Conservation (phyloP, 2,113 vertebrate species). For the Hippolais icterina region DNA sequence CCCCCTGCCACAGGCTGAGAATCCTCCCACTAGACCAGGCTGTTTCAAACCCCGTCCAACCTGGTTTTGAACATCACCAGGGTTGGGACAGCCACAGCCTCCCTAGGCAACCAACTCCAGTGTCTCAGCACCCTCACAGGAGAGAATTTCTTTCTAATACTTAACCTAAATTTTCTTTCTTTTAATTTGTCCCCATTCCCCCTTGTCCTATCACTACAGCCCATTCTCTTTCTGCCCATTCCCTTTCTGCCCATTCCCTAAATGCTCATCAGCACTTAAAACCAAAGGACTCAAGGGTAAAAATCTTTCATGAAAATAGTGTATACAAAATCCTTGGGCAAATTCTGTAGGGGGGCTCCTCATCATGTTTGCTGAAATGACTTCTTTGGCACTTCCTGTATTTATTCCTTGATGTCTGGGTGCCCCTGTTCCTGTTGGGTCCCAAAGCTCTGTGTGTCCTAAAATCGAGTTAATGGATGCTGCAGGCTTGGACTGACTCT, state of each 20-base stretch:
- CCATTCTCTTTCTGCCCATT: background rate
- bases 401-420: background rate
- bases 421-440: background rate
- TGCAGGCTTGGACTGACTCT: background rate
- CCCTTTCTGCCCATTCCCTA: background rate
- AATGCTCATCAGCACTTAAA: background rate
- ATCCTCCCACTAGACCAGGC: background rate
- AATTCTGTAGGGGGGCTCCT: background rate
- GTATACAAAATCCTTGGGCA: background rate
- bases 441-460: background rate
- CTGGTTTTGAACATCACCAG: background rate
- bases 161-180: background rate
- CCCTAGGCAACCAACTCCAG: background rate
- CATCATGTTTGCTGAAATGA: background rate
- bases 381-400: background rate
- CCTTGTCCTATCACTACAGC: background rate
- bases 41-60: background rate
- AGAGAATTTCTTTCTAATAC: background rate
- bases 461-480: background rate
- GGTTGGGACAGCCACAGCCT: background rate
- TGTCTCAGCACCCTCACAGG: background rate
- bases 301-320: background rate
- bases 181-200: background rate
- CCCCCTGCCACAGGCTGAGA: background rate
- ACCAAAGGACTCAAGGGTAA: background rate